Conservation (phyloP, 2,888 invertebrate species). For the Caenorhabditis afra region DNA sequence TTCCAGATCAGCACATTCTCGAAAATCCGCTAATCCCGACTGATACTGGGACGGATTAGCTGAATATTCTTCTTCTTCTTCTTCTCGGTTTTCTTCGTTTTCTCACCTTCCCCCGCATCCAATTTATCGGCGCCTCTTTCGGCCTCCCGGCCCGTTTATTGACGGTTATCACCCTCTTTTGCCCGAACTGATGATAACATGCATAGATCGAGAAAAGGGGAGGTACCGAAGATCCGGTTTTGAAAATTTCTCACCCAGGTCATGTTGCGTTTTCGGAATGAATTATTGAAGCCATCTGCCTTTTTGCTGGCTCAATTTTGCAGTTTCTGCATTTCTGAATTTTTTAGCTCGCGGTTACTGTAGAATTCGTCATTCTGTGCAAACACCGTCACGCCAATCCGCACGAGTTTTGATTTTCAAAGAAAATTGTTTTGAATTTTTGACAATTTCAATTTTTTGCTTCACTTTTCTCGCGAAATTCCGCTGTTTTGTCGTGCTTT, state of each 20-base stretch:
- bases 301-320: background rate
- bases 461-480: background rate
- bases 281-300: background rate
- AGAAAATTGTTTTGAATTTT: background rate
- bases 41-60: slow-evolving; percentile 16
- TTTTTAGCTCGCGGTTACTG: background rate
- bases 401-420: background rate
- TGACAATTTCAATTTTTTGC: background rate
- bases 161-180: too few species aligned
- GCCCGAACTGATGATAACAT: too few species aligned
- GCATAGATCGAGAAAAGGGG: background rate
- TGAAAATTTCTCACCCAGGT: slow-evolving; percentile 17
- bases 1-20: slow-evolving; percentile 17
- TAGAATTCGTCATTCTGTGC: background rate
- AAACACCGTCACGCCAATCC: background rate
- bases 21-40: slow-evolving; percentile 7
- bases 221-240: slow-evolving; percentile 8
- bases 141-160: background rate
- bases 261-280: slow-evolving; percentile 8
- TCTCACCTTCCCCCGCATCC: background rate
- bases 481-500: background rate
- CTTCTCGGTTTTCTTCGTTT: too few species aligned
- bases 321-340: background rate
- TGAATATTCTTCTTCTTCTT: background rate
- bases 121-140: background rate